Evolutionary conservation across 1,140 invertebrate genomes (phyloP), one percentile per base, ranked within the genome.

Genomic region (Drosophila obscura): DNA sequence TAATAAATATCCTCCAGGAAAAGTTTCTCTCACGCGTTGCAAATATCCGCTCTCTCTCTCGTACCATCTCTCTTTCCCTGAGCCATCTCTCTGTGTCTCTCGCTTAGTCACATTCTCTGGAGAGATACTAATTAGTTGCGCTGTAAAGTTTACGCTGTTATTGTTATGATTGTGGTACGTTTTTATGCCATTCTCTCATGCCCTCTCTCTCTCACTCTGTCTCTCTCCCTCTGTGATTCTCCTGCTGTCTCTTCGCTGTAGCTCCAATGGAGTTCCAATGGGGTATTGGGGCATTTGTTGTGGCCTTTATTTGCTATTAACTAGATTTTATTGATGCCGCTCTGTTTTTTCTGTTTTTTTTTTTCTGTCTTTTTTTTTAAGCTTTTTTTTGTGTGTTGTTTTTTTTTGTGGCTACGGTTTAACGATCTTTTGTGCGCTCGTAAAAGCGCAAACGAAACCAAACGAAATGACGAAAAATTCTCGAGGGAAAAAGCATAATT

Each of bases 291-390:
- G 56, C 49, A 75, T 79, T 83, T 80, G 71, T 72, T 75, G 76
- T 68, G 72, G 64, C 49, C 57, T 85, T 88, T 87, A 85, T 85
- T 78, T 88, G 82, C 83, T 85, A 85, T 85, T 87, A 85, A 85
- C 62, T 78, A 72, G 71, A 55, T 87, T 85, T 85, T 85, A 85
- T 85, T 85, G 76, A 78, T 48, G 73, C 76, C 60, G 66, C 61
- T 66, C 48, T 59, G 59, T 49, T 78, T 56, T 31, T 55, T 57
- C 15, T 26, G 8, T 28, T 55, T 57, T 41, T 57, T 65, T 73
- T 19, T 65, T 73, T 19, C 19, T 22, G 56, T 43, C 43, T 52
- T 73, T 39, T 15, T 15, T 1, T 52, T 55, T 5, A 4, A 24
- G 22, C 22, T 1, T 24, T 24, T 24, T 15, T 1, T 46, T 55